Evolutionary conservation across 2,888 invertebrate genomes (phyloP), one percentile per base, ranked within the genome.

Genomic region (Oithona nana): DNA sequence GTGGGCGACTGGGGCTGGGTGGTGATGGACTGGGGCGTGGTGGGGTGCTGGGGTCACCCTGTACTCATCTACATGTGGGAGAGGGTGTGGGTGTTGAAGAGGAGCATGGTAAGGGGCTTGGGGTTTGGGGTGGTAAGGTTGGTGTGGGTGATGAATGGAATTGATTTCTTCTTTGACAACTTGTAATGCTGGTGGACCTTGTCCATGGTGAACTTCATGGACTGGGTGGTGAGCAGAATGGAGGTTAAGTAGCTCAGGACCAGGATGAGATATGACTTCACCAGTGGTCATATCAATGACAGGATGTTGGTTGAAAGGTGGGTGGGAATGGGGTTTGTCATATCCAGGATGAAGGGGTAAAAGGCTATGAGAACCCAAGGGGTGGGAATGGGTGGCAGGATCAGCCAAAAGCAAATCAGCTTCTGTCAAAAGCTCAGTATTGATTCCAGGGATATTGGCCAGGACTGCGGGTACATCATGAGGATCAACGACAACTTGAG

Each of bases 371-470:
- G 59, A 22, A n/a, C 59, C 59, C 20, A 59, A 29, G 28, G 59
- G 59, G 29, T 59, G 59, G n/a, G 59, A 50, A 28, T 59, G 59
- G 59, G 59, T 59, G 13, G 24, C 39, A 3, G 59, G 59, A 29
- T 59, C 50, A 20, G 48, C 59, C n/a, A 59, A 50, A 13, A 59
- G 49, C 6, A 59, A 28, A n/a, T 59, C 59, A 28, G 39, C 48
- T 24, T 39, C 49, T 4, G 59, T 59, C 4, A 56, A 26, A 2
- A 26, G 24, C 3, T 54, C 24, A 3, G 54, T 20, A 24, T 54
- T 26, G 22, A 54, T 20, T 16, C 26, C 26, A 11, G 54, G 54
- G 11, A 54, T 54, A 24, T 54, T 54, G 24, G 54, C 54, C 26
- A 54, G 26, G 26, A 54, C 26, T 54, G 22, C 24, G 20, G 54